Base-by-base conservation (phyloP, 2,797 vertebrate genomes). In the Anguilla marmorata region DNA sequence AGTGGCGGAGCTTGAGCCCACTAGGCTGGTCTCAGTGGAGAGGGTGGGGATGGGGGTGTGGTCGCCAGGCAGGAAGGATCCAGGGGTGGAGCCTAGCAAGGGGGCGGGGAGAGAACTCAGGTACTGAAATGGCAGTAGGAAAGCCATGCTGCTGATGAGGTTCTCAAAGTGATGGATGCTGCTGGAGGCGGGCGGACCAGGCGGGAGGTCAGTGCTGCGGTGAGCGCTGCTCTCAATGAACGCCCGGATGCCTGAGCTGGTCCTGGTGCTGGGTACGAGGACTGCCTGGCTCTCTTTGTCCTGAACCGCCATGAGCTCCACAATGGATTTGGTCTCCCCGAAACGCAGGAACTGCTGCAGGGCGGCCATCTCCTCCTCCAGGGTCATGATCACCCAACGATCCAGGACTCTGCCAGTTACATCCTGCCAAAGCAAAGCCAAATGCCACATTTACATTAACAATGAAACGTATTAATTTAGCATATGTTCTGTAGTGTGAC, bases 281-380 rank as follows among this genome's bases (percentile, higher is more conserved):
- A 95, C 90, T 0, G 95, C 87, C 16, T 93, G 95, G 1, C 94
- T 95, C 86, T 96, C 96, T 89, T 95, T 95, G 84, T 96, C 94
- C 72, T 97, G 97, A 76, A 94, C 92, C 0, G 93, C 96, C 96
- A 97, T 97, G 92, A 97, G 95, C 93, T 97, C 96, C 92, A 97
- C 96, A 0, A 97, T 97, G 92, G 96, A 97, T 94, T 97, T 97
- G 45, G 96, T 97, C 94, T 97, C 96, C 93, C 96, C 96, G 92
- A 97, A 97, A 91, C 96, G 95, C 92, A 97, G 92, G 92, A 97
- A 97, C 91, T 97, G 96, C 94, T 97, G 96, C 92, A 97, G 95
- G 93, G 97, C 94, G 48, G 97, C 95, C 60, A 94, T 90, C 91
- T 99, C 98, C 82, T 99, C 98, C 85, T 98, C 97, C 0, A 94